Base-by-base conservation (phyloP, 2,888 invertebrate genomes). In the Eupithecia abbreviata region DNA sequence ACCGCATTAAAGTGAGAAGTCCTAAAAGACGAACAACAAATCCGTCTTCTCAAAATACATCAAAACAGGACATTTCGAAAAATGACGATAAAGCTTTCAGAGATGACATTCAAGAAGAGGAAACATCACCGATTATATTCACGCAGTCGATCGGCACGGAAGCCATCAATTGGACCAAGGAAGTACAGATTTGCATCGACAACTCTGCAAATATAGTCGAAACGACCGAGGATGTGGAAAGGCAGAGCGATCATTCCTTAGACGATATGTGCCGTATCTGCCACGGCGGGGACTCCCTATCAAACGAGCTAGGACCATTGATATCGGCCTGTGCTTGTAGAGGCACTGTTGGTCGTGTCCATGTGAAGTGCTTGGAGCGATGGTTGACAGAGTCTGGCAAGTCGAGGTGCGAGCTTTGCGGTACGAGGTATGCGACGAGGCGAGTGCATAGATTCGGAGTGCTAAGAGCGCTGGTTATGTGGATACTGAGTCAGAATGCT, bases 371-470 rank as follows among this genome's bases (percentile, higher is more conserved):
- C 87, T 90, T 97, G 82, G 97, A 97, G 90, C 95, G 96, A 73
- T 98, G 97, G 97, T 91, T 97, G 62, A 97, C 97, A 2, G 97
- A 97, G 86, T 96, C 97, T 2, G 97, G 97, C 49, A 96, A 96
- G 78, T 96, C 96, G 10, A 93, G 94, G 51, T 98, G 98, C 86
- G 97, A 98, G 87, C 93, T 98, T 41, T 98, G 98, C 88, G 96
- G 96, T 41, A 96, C 96, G 70, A 91, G 95, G 72, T 97, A 97
- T 85, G 89, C 93, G n/a, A 96, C 97, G 0, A 94, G 95, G 82
- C 95, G 97, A 49, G 96, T 96, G 0, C 96, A 96, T 70, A 94
- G 95, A 82, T 96, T 96, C 82, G 95, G 95, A 3, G 93, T 96
- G 2, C 86, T 95, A 1, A 91, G 92, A 74, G 96, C 96, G 0